Conservation (phyloP, 2,888 invertebrate genomes). For the Phengaris arion region DNA sequence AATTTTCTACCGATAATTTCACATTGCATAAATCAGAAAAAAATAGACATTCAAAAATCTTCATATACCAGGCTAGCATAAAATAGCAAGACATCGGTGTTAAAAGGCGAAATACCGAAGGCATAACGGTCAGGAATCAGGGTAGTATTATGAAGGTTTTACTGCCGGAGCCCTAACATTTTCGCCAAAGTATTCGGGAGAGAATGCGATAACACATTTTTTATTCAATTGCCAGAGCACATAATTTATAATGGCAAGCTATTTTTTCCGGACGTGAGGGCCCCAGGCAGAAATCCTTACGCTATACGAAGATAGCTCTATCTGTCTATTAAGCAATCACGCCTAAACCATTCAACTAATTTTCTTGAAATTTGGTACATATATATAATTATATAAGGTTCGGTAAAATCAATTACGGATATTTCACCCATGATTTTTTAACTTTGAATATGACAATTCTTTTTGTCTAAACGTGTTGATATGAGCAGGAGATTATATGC, state of each 20-base stretch:
- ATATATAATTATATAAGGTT: no score
- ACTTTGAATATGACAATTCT: no score
- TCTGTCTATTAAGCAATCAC: no score
- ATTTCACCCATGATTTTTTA: no score
- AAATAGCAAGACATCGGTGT: neutral
- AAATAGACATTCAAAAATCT: neutral
- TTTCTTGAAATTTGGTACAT: no score
- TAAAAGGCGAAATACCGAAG: neutral
- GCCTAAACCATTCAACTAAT: no score
- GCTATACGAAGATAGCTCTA: no score
- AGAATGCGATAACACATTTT: constrained; percentile 21
- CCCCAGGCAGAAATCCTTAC: no score
- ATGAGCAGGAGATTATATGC: no score
- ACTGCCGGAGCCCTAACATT: constrained; percentile 9
- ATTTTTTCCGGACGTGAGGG: neutral
- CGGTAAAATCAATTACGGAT: no score
- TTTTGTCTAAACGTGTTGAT: no score
- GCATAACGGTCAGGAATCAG: neutral
- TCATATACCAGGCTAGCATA: constrained; percentile 1
- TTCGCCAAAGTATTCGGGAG: neutral
- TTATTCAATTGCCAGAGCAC: neutral
- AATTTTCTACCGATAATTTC: no score
- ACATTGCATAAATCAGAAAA: neutral
- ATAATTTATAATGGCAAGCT: neutral
- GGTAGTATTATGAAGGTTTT: constrained; percentile 20